Conservation (phyloP, 2,113 vertebrate species). For the Acrocephalus arundinaceus region DNA sequence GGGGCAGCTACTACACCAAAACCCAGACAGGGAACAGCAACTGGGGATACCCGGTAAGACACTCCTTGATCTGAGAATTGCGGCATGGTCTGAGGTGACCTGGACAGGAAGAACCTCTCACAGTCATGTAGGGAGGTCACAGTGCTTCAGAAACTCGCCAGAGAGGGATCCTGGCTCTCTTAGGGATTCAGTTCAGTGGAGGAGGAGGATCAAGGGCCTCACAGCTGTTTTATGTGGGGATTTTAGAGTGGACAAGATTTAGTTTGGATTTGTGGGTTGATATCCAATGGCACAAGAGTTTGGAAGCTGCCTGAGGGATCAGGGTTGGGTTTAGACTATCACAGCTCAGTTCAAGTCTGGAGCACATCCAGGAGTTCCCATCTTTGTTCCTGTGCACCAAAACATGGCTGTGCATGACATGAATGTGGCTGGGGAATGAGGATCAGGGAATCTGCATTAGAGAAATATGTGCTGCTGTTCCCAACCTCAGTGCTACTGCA, state of each 20-base stretch:
- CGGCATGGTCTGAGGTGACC: neutral
- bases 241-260: neutral
- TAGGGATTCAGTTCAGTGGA: neutral
- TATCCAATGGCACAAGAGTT: neutral
- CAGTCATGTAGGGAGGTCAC: neutral
- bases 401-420: neutral
- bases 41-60: slow-evolving; percentile 80
- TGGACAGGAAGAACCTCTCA: neutral
- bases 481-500: neutral
- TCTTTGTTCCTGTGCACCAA: neutral
- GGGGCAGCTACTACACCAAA: slow-evolving; percentile 77
- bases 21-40: slow-evolving; percentile 70
- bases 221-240: neutral
- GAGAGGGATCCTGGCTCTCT: neutral
- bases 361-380: neutral
- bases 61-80: neutral
- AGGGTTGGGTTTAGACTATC: neutral
- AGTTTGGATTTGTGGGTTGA: neutral
- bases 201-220: rapidly evolving
- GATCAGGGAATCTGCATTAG: neutral
- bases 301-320: neutral
- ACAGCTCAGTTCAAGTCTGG: neutral
- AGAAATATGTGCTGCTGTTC: neutral
- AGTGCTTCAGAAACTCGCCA: neutral
- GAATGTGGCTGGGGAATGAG: neutral